Evolutionary conservation across 1,140 invertebrate genomes (phyloP).

Genomic region (Bombus superbus): DNA sequence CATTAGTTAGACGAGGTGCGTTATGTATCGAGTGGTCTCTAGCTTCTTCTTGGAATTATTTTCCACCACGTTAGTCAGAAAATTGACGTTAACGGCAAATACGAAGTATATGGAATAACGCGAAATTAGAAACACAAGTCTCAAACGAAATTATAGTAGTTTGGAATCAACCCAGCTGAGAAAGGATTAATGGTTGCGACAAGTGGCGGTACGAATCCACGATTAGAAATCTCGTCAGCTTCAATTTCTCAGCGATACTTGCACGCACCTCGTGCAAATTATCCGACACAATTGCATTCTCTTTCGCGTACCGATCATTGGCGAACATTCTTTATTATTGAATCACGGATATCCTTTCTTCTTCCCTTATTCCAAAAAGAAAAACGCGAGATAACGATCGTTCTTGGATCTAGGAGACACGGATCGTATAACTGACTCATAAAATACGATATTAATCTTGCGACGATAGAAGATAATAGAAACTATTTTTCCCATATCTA

Average conservation of each 20-base stretch:
- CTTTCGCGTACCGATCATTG: conserved; percentile 44
- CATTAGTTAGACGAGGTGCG: too few relatives aligned
- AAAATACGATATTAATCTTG: neutral
- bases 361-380: neutral
- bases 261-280: conserved; percentile 54
- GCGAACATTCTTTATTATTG: conserved; percentile 42
- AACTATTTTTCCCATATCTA: neutral
- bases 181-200: conserved; percentile 10
- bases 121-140: neutral
- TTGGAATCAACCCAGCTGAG: neutral
- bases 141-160: neutral
- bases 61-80: neutral
- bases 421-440: neutral
- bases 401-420: neutral
- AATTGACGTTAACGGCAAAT: neutral
- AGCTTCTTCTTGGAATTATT: neutral
- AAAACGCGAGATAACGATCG: neutral
- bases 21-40: too few relatives aligned
- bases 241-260: conserved; percentile 48
- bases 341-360: conserved; percentile 42
- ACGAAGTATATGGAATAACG: neutral
- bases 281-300: conserved; percentile 43
- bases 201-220: conserved; percentile 33
- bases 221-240: conserved; percentile 35
- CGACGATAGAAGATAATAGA: neutral